Conservation (phyloP, 2,888 invertebrate species). For the Altica lythri region DNA sequence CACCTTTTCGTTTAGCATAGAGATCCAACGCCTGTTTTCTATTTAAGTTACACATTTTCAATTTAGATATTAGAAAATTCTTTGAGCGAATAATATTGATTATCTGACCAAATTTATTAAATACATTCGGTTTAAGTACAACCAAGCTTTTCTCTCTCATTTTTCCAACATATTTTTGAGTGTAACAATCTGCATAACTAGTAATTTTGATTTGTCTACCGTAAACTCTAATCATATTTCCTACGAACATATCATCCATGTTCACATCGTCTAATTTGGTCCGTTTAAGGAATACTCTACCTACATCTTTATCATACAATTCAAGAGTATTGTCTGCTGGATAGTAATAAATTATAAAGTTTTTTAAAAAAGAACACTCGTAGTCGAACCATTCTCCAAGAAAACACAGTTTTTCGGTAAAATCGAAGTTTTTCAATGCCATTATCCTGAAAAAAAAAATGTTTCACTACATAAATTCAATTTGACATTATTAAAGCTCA, state of each 20-base stretch:
- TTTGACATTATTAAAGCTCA: too few relatives aligned
- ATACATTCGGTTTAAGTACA: slow-evolving; percentile 75
- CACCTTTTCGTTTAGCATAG: slow-evolving; percentile 63
- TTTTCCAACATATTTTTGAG: slow-evolving; percentile 66
- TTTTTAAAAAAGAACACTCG: slow-evolving; percentile 72
- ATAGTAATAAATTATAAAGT: slow-evolving; percentile 78
- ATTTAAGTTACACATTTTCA: slow-evolving; percentile 73
- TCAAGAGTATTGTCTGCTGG: slow-evolving; percentile 79
- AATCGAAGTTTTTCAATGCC: slow-evolving; percentile 57
- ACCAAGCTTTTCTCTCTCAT: slow-evolving; percentile 75
- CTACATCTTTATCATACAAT: slow-evolving; percentile 59
- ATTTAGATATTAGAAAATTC: slow-evolving; percentile 59
- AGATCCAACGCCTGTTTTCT: slow-evolving; percentile 66
- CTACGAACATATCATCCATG: slow-evolving; percentile 70
- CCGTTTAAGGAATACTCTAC: slow-evolving; percentile 62
- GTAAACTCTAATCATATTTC: slow-evolving; percentile 70
- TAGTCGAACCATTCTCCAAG: slow-evolving; percentile 88
- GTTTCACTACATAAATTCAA: too few relatives aligned
- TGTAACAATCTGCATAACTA: slow-evolving; percentile 73
- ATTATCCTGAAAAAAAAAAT: slow-evolving; percentile 37
- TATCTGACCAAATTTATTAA: slow-evolving; percentile 74
- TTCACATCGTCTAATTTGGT: slow-evolving; percentile 69
- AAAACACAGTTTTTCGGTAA: slow-evolving; percentile 65
- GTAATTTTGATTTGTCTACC: slow-evolving; percentile 74
- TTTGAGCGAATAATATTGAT: slow-evolving; percentile 66